Conservation (phyloP, 2,797 vertebrate genomes). For the Vireo griseus region DNA sequence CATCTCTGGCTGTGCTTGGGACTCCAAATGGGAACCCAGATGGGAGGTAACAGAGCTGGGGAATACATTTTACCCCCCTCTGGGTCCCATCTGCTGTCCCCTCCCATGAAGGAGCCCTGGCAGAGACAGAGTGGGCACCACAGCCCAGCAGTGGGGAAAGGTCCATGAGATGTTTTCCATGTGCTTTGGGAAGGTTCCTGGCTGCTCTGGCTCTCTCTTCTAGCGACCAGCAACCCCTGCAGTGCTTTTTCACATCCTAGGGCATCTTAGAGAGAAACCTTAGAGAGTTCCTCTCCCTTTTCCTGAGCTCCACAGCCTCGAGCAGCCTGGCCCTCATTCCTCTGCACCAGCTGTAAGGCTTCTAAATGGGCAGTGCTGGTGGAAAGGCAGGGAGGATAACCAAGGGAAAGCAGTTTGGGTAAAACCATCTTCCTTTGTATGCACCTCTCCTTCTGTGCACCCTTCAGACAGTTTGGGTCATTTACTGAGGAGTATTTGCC, state of each 20-base stretch:
- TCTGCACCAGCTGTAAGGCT: too few relatives aligned
- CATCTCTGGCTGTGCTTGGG: not conserved
- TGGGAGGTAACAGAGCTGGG: not conserved
- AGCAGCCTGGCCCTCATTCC: not conserved
- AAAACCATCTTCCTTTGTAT: not conserved
- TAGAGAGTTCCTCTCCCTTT: not conserved
- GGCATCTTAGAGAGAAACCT: not conserved
- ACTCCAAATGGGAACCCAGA: not conserved
- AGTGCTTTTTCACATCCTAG: not conserved
- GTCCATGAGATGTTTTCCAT: rapidly evolving
- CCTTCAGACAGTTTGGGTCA: not conserved
- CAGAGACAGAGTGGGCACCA: rapidly evolving
- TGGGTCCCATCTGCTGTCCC: not conserved
- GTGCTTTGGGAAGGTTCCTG: not conserved
- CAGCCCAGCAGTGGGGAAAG: not conserved
- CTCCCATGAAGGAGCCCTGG: rapidly evolving
- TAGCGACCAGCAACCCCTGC: not conserved
- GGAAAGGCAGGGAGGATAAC: not conserved
- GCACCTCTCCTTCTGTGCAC: not conserved
- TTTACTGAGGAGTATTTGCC: not conserved
- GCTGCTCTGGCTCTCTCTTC: not conserved
- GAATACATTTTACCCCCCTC: not conserved
- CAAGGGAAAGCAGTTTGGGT: not conserved
- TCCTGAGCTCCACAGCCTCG: not conserved
- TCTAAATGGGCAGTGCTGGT: not conserved